Evolutionary conservation across 2,797 vertebrate genomes (phyloP).

Genomic region (Coccyzus lansbergi): DNA sequence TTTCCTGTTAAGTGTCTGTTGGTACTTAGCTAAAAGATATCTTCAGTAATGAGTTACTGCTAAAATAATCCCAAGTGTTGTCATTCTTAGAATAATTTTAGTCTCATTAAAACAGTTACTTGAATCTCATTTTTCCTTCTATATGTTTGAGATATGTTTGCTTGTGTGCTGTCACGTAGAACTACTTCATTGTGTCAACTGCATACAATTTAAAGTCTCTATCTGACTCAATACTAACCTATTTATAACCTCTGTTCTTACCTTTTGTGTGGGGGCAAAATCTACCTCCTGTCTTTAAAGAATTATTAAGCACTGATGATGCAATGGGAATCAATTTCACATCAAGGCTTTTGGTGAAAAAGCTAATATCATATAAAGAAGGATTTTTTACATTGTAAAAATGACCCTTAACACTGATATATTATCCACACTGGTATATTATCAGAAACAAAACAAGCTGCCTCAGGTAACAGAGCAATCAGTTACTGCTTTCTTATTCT

Average conservation of each 20-base stretch:
- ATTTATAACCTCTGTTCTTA: not conserved
- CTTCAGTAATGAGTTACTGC: not conserved
- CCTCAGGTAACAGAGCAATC: not conserved
- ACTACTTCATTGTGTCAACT: not conserved
- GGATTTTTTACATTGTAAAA: not conserved
- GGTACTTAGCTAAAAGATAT: not conserved
- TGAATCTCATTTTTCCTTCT: not conserved
- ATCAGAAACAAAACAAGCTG: not conserved
- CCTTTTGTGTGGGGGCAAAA: not conserved
- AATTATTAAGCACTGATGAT: not conserved
- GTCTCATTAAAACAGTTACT: not conserved
- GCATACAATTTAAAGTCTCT: not conserved
- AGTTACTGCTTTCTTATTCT: not conserved
- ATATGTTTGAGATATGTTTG: not conserved
- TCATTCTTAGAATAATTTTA: not conserved
- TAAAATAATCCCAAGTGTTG: not conserved
- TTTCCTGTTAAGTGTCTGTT: not conserved
- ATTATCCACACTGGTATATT: not conserved
- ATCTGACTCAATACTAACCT: not conserved
- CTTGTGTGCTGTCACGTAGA: not conserved
- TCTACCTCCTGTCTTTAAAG: not conserved
- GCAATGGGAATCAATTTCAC: not conserved
- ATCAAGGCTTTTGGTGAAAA: not conserved
- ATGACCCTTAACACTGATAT: not conserved
- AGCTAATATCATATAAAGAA: not conserved